Evolutionary conservation across 2,888 invertebrate species (phyloP).

Genomic region (Phanerotoma sp.): DNA sequence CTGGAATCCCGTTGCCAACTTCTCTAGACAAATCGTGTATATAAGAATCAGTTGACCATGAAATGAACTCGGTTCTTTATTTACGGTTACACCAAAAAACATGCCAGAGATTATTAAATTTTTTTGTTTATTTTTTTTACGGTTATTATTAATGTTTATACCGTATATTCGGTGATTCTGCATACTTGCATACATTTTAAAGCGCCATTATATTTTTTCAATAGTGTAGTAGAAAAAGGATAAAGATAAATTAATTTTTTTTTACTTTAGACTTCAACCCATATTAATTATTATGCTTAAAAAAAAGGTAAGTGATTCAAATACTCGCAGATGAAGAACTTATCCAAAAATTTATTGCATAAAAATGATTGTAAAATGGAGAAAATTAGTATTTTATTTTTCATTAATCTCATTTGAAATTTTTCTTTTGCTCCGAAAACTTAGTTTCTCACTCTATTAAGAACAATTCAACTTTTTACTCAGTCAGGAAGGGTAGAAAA

Average conservation of each 20-base stretch:
- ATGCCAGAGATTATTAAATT: too few species aligned
- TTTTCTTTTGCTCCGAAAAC: too few species aligned
- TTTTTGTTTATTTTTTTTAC: neutral
- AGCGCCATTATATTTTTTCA: neutral
- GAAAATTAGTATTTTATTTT: neutral
- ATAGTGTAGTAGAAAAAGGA: neutral
- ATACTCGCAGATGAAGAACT: conserved; percentile 10
- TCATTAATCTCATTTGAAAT: neutral
- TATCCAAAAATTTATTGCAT: too few species aligned
- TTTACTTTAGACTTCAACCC: neutral
- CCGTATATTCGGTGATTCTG: neutral
- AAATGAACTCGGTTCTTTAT: neutral
- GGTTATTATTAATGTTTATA: neutral
- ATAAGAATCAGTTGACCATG: neutral
- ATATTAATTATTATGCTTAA: neutral
- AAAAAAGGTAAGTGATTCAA: conserved; percentile 19
- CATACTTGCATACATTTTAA: too few species aligned
- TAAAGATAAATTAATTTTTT: neutral
- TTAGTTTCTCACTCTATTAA: too few species aligned
- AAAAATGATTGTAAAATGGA: too few species aligned
- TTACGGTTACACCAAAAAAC: too few species aligned
- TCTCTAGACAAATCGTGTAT: neutral
- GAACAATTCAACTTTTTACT: neutral
- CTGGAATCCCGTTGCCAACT: neutral
- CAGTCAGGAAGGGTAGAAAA: neutral